phyloP scores from a whole-genome alignment of 2,888 invertebrate species.

The Coelinius sp. region DNA sequence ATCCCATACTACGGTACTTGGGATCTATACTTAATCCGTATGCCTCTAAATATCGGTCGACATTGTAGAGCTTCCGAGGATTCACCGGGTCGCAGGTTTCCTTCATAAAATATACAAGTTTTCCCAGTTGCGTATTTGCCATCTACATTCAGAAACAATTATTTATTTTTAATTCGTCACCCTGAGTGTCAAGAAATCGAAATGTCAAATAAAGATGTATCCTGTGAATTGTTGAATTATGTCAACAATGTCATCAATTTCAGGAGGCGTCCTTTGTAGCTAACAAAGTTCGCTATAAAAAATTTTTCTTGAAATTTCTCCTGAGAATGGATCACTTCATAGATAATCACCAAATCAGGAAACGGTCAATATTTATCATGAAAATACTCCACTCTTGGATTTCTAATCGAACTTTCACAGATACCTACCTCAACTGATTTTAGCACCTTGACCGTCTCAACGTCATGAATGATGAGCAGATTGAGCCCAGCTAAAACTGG shows the following conservation, averaged over 20 bases:
- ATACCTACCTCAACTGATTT: slow-evolving; percentile 42
- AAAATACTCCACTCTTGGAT: no score
- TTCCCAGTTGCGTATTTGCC: not conserved
- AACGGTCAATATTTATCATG: no score
- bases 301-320: no score
- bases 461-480: slow-evolving; percentile 49
- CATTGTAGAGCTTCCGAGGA: slow-evolving; percentile 3
- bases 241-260: no score
- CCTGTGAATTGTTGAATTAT: no score
- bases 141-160: not conserved
- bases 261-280: no score
- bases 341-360: no score
- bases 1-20: not conserved
- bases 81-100: not conserved
- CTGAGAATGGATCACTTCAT: no score
- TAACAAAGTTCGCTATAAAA: no score
- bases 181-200: no score
- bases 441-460: slow-evolving; percentile 41
- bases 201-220: no score
- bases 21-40: slow-evolving; percentile 7
- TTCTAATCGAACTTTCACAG: no score
- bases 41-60: slow-evolving; percentile 27
- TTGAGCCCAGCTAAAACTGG: slow-evolving; percentile 67
- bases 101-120: not conserved
- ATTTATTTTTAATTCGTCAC: not conserved